Percentiles rank a stretch among this genome's conserved stretches.
Conservation (phyloP, 2,888 invertebrate species). For the Nomada ferruginata region DNA sequence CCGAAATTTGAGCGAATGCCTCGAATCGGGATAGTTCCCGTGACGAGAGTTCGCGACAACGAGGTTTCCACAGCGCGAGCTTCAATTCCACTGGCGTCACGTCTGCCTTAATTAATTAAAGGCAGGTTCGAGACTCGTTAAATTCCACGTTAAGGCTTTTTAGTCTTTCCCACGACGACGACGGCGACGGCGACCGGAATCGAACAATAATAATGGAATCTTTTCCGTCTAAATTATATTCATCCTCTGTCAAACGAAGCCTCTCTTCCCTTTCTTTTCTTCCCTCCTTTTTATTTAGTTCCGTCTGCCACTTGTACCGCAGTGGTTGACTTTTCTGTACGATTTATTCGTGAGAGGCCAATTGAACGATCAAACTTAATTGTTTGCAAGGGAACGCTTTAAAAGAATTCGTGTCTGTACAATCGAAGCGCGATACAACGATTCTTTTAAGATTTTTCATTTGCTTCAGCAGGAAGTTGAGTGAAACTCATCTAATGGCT, state of each 20-base stretch:
- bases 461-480: background rate
- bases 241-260: slow-evolving; percentile 5
- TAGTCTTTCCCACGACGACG: slow-evolving; percentile 21
- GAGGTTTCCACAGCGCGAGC: slow-evolving; percentile 48
- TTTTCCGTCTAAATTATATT: slow-evolving; percentile 35
- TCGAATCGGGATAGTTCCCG: slow-evolving; percentile 25
- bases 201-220: slow-evolving; percentile 54
- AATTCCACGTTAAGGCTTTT: slow-evolving; percentile 57
- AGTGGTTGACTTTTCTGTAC: background rate
- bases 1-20: slow-evolving; percentile 17
- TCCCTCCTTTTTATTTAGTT: background rate
- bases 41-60: slow-evolving; percentile 42
- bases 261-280: slow-evolving; percentile 13
- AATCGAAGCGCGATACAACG: background rate
- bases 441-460: background rate
- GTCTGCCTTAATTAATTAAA: slow-evolving; percentile 68
- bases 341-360: background rate
- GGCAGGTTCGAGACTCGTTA: slow-evolving; percentile 65
- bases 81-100: slow-evolving; percentile 65
- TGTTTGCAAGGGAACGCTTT: background rate
- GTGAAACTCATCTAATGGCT: background rate
- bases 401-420: background rate
- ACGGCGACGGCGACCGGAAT: slow-evolving; percentile 10
- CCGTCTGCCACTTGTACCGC: background rate
- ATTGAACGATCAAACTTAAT: slow-evolving; percentile 25